A percentile compares a stretch with the other conserved stretches of the same genome.
phyloP scores from a whole-genome alignment of 2,888 invertebrate genomes.

The Nephrocerus scutellatus region DNA sequence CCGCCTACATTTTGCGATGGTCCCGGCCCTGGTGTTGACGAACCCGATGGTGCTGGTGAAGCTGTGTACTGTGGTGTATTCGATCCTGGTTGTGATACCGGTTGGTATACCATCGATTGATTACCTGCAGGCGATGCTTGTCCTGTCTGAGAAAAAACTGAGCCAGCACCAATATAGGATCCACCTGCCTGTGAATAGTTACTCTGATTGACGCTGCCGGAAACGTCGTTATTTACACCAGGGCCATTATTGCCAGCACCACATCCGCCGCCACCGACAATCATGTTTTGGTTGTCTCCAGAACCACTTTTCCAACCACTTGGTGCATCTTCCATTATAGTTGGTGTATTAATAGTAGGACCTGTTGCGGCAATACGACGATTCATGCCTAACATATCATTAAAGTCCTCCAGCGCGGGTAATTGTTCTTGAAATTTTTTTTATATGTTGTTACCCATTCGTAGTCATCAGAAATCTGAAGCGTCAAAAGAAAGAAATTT shows the following conservation, averaged over 20 bases:
- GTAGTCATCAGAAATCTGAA: no score
- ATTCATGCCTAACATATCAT: slow-evolving; percentile 69
- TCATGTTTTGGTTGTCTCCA: slow-evolving; percentile 24
- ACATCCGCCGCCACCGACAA: slow-evolving; percentile 13
- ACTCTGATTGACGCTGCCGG: slow-evolving; percentile 58
- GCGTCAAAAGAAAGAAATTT: no score
- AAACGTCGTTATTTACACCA: slow-evolving; percentile 53
- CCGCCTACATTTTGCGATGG: slow-evolving; percentile 55
- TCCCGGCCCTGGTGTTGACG: slow-evolving; percentile 73
- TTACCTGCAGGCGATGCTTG: slow-evolving; percentile 71
- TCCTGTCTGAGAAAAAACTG: slow-evolving; percentile 63
- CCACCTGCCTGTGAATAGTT: slow-evolving; percentile 53
- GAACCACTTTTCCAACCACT: slow-evolving; percentile 69
- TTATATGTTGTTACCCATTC: no score
- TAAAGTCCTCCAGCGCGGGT: no score
- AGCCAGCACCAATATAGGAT: slow-evolving; percentile 50
- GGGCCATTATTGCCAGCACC: slow-evolving; percentile 62
- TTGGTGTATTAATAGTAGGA: slow-evolving; percentile 60
- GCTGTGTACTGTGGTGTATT: slow-evolving; percentile 79
- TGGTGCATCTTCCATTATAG: slow-evolving; percentile 68
- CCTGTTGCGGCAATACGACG: slow-evolving; percentile 57
- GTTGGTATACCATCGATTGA: slow-evolving; percentile 56
- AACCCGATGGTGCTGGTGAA: slow-evolving; percentile 75
- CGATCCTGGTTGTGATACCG: slow-evolving; percentile 66
- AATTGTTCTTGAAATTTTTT: no score